A percentile compares a stretch with the other conserved stretches of the same genome.
Conservation (phyloP, 2,888 invertebrate species). For the Mythimna ferrago region DNA sequence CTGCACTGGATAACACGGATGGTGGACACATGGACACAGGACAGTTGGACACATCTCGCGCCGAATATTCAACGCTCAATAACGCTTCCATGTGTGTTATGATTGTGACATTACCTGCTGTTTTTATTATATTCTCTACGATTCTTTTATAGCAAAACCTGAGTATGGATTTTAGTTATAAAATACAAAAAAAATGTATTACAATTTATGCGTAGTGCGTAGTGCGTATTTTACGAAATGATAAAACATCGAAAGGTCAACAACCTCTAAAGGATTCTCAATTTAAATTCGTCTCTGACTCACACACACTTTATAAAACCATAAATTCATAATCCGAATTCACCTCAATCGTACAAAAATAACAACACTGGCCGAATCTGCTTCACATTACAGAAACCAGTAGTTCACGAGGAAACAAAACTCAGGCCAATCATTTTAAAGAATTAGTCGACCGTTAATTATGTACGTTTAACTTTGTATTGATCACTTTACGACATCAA, state of each 20-base stretch:
- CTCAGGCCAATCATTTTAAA: constrained; percentile 63
- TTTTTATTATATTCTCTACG: neutral
- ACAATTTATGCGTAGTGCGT: too few relatives aligned
- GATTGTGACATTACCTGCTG: neutral
- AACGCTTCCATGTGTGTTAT: neutral
- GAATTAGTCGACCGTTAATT: constrained; percentile 66
- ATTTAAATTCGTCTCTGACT: constrained; percentile 52
- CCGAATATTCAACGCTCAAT: constrained; percentile 8
- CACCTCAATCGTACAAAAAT: constrained; percentile 41
- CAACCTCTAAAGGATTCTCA: constrained; percentile 47
- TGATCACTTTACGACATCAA: constrained; percentile 69
- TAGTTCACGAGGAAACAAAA: constrained; percentile 53
- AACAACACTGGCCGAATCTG: constrained; percentile 32
- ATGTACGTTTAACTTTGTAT: constrained; percentile 68
- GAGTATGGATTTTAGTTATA: too few relatives aligned
- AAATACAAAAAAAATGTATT: too few relatives aligned
- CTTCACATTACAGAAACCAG: constrained; percentile 49
- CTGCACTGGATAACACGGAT: neutral
- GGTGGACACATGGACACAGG: constrained; percentile 2
- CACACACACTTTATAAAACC: constrained; percentile 28
- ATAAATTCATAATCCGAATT: constrained; percentile 47
- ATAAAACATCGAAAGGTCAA: constrained; percentile 21
- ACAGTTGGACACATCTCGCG: constrained; percentile 17
- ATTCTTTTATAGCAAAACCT: too few relatives aligned
- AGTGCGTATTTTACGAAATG: neutral